phyloP scores from a whole-genome alignment of 1,140 invertebrate species.

The Diorhabda sublineata region DNA sequence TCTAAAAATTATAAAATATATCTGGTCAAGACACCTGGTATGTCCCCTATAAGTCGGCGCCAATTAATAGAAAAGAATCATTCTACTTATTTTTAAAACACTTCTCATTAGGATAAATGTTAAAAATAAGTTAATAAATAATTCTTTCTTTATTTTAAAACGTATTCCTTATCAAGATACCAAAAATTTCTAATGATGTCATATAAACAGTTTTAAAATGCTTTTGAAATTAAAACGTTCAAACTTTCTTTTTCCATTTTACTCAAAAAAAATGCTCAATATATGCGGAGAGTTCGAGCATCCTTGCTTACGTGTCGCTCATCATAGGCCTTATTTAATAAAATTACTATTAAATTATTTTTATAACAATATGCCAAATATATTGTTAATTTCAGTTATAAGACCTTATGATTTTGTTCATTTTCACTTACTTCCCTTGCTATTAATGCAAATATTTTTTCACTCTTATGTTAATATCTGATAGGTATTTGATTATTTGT shows the following conservation, averaged over 20 bases:
- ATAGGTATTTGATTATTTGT: not conserved
- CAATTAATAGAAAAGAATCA: no score
- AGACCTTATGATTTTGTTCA: not conserved
- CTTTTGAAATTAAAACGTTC: slow-evolving; percentile 13
- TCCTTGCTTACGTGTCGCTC: slow-evolving; percentile 5
- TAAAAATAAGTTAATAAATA: no score
- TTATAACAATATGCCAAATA: not conserved
- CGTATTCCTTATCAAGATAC: no score
- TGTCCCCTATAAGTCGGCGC: no score
- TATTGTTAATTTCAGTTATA: not conserved
- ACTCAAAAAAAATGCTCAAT: slow-evolving; percentile 5
- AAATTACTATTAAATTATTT: not conserved
- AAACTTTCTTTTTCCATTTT: slow-evolving; percentile 17
- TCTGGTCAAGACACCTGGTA: no score
- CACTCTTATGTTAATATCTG: not conserved
- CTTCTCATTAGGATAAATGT: no score
- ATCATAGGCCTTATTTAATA: slow-evolving; percentile 3
- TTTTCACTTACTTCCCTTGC: not conserved
- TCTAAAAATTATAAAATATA: no score
- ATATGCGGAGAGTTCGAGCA: not conserved
- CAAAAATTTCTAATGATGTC: no score
- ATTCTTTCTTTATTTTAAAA: no score
- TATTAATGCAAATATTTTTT: not conserved
- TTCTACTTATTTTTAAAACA: no score
- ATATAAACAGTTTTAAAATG: no score